A percentile compares a stretch with the other conserved stretches of the same genome.
These are phyloP conservation scores for Tangara arthus DNA, from an alignment of 2,797 vertebrate genomes.

Conservation along the genomic window DNA sequence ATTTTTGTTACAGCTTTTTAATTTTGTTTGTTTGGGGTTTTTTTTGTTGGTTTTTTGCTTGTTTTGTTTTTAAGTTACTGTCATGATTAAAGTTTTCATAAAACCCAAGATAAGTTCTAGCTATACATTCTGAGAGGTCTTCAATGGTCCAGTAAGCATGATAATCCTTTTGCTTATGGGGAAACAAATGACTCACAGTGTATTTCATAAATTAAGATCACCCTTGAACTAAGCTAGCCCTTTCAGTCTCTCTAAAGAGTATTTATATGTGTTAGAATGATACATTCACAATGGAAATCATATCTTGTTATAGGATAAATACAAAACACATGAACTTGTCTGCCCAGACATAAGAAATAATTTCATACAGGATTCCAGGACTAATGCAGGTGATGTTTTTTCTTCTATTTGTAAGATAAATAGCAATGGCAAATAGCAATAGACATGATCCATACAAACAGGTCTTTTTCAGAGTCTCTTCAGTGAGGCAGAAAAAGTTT, in stretches of 20 bases:
- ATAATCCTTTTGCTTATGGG: background rate
- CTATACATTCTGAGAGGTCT: conserved; percentile 19
- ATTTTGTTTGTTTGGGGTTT: accelerated
- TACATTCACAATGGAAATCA: background rate
- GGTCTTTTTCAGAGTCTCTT: background rate
- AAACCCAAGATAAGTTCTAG: background rate
- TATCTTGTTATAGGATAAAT: background rate
- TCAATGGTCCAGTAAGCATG: background rate
- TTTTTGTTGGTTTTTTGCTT: background rate
- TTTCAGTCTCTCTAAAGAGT: background rate
- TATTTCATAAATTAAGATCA: background rate
- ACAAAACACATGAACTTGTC: background rate
- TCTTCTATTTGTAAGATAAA: background rate
- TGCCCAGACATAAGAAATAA: background rate
- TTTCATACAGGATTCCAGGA: background rate
- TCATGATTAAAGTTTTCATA: background rate
- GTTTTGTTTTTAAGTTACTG: background rate
- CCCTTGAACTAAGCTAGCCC: background rate
- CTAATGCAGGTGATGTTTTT: background rate
- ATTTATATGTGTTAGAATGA: background rate
- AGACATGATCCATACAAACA: background rate
- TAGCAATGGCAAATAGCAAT: background rate
- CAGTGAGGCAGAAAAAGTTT: conserved; percentile 8
- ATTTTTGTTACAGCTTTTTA: background rate
- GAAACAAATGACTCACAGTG: background rate